Evolutionary conservation across 2,113 vertebrate genomes (phyloP), one percentile per base, ranked within the genome.

Genomic region (Varanus komodoensis): DNA sequence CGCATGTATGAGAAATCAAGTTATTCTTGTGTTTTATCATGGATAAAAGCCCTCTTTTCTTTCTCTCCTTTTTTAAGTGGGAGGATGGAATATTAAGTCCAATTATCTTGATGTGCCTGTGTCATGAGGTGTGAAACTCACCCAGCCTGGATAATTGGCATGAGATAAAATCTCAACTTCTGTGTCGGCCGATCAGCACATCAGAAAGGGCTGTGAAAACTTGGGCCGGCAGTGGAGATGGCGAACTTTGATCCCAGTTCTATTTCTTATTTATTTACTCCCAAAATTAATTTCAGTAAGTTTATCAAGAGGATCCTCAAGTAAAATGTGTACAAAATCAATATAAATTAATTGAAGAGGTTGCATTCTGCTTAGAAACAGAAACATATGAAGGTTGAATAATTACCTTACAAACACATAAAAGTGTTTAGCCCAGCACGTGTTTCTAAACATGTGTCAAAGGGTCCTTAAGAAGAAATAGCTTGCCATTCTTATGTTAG

Each of bases 21-120:
- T 82, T 83, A 54, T 74, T 90, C 71, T 0, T 21, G 67, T 68
- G 21, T 85, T 87, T 87, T 82, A 48, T 89, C 44, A 61, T 4
- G 29, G 34, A 86, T 34, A 9, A 84, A 6, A 48, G 44, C 34
- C 38, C 80, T 64, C 6, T 68, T 80, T 9, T 81, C 23, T 82
- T 29, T 52, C 17, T 57, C 38, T 82, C 54, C 6, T 68, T 80
- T 32, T 9, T 81, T 50, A 79, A 17, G 50, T 25, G 48, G 1
- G 3, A 75, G 29, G 17, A 34, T 78, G 27, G 89, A 87, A 21
- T 71, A 82, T 1, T 71, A 83, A 68, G 48, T 85, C 52, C 61
- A 44, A 73, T 90, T 89, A 0, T 8, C 34, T 3, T 0, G 0
- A 14, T 44, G 2, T 21, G 44, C 8, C 21, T 15, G 74, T 32